A percentile compares a stretch with the other conserved stretches of the same genome.
phyloP scores from a whole-genome alignment of 2,113 vertebrate genomes.

The Strigops habroptila region DNA sequence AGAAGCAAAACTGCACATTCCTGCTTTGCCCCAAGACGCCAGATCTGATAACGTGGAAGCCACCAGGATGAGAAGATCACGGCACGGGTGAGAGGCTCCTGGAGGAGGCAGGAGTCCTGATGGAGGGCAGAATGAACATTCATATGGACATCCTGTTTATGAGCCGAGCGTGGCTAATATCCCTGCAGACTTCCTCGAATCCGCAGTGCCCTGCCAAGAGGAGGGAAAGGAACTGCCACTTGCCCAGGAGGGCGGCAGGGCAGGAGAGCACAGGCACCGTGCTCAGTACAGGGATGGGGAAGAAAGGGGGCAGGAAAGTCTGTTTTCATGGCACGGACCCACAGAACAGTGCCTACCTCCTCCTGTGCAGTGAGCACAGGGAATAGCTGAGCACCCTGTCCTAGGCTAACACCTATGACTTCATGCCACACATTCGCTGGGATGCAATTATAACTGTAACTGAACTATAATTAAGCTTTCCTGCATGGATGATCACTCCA shows the following conservation, averaged over 20 bases:
- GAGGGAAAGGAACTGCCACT: not conserved
- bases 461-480: not conserved
- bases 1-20: not conserved
- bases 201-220: not conserved
- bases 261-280: not conserved
- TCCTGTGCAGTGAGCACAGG: not conserved
- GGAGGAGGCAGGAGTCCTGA: rapidly evolving
- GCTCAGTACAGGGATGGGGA: not conserved
- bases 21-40: not conserved
- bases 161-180: not conserved
- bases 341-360: not conserved
- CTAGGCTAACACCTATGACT: not conserved
- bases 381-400: not conserved
- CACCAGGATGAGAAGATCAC: not conserved
- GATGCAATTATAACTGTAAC: not conserved
- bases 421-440: not conserved
- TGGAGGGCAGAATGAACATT: not conserved
- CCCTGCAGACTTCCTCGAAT: not conserved
- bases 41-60: not conserved
- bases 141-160: not conserved
- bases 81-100: not conserved
- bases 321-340: not conserved
- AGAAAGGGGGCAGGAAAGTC: not conserved
- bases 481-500: not conserved
- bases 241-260: not conserved